Conservation (phyloP, 2,113 vertebrate genomes). For the Ophthalmotilapia sp. region DNA sequence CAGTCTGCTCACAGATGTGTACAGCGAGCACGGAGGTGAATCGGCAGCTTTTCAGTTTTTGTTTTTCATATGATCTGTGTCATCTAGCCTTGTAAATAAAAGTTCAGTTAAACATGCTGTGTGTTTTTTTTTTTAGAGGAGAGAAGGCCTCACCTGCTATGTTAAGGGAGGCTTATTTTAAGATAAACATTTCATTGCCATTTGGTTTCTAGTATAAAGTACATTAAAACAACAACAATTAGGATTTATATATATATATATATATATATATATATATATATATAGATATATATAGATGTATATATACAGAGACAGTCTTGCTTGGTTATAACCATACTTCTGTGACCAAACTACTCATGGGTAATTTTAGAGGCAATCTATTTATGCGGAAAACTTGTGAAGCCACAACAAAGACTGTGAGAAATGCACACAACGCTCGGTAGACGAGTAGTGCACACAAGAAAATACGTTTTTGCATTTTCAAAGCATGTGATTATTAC, state of each 20-base stretch:
- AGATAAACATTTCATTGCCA: background rate
- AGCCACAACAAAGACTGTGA: background rate
- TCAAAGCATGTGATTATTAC: background rate
- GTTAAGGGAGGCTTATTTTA: background rate
- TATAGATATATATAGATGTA: fast-evolving
- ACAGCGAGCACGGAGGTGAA: background rate
- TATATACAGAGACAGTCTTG: background rate
- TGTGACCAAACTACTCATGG: background rate
- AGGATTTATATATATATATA: background rate
- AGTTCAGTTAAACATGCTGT: background rate
- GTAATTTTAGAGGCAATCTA: background rate
- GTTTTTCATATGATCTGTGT: background rate
- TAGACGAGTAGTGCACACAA: background rate
- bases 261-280: fast-evolving
- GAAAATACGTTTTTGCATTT: background rate
- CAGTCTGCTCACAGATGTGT: background rate
- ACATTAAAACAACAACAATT: background rate
- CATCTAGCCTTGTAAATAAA: background rate
- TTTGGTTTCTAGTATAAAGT: background rate
- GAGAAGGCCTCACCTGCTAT: background rate
- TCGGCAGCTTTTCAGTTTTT: background rate
- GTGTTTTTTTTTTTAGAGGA: background rate
- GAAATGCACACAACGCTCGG: background rate
- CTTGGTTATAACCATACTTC: background rate
- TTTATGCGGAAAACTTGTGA: background rate